A percentile compares a stretch with the other conserved stretches of the same genome.
phyloP scores from a whole-genome alignment of 1,140 invertebrate genomes.

The Cydia fagiglandana region DNA sequence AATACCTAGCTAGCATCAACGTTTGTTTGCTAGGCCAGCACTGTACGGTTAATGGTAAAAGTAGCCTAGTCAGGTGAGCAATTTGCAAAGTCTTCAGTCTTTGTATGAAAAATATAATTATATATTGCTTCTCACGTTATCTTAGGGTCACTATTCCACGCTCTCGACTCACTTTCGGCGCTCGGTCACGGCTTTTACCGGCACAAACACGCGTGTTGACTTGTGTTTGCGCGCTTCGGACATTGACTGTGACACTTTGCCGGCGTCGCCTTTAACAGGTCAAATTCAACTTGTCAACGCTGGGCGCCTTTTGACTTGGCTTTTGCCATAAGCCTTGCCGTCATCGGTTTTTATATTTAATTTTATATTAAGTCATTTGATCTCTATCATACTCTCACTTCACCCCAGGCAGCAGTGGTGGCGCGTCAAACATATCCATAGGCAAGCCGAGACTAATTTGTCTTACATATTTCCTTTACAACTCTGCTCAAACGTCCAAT shows the following conservation, averaged over 20 bases:
- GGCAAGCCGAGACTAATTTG: no score
- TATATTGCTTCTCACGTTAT: neutral
- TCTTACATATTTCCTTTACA: no score
- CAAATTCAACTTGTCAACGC: neutral
- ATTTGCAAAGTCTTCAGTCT: neutral
- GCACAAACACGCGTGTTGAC: conserved; percentile 41
- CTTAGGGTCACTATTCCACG: conserved; percentile 14
- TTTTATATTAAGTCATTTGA: no score
- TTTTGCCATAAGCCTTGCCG: neutral
- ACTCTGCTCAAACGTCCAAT: no score
- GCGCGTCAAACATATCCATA: no score
- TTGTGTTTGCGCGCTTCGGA: conserved; percentile 44
- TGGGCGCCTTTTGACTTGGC: neutral
- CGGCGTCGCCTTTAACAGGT: neutral
- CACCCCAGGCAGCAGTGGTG: no score
- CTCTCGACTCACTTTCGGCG: conserved; percentile 15
- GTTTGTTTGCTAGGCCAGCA: neutral
- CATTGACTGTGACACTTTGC: conserved; percentile 29
- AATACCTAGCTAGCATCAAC: no score
- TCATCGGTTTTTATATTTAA: neutral
- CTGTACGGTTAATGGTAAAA: neutral
- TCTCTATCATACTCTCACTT: no score
- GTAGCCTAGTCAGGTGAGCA: neutral
- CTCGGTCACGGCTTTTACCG: conserved; percentile 48
- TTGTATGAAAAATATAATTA: neutral